Percentiles rank a stretch among this genome's conserved stretches.
Conservation (phyloP, 2,113 vertebrate species). For the Talpa occidentalis region DNA sequence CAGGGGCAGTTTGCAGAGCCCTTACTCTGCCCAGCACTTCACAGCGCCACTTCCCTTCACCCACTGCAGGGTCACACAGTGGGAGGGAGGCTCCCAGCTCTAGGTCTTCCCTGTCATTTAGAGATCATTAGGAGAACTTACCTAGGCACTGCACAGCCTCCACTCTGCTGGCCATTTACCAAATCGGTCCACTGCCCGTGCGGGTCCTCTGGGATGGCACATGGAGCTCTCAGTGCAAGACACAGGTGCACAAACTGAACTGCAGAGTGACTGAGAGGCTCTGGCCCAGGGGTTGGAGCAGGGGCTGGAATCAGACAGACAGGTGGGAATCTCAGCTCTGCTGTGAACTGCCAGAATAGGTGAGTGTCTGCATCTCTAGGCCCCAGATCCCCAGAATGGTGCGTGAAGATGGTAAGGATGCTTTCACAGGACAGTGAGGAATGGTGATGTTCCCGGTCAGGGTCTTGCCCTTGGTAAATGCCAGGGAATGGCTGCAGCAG, state of each 20-base stretch:
- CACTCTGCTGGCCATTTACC: neutral
- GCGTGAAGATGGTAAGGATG: rapidly evolving
- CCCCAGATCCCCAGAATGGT: neutral
- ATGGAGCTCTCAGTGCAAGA: neutral
- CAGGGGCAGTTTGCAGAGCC: neutral
- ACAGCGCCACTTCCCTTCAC: neutral
- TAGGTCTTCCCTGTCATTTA: neutral
- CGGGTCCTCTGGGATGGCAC: neutral
- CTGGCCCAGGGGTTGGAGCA: neutral
- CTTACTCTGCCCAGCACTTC: neutral
- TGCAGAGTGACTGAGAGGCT: neutral
- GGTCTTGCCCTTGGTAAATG: neutral
- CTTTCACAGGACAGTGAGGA: neutral
- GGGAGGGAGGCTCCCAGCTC: neutral
- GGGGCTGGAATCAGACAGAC: neutral
- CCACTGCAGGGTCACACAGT: neutral
- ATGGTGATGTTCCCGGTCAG: neutral
- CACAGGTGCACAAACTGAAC: neutral
- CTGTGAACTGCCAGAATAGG: neutral
- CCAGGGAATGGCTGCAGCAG: neutral
- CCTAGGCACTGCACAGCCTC: neutral
- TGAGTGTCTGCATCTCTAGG: neutral
- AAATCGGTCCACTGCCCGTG: neutral
- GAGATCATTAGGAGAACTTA: neutral
- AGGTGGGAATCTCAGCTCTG: neutral